Evolutionary conservation across 2,888 invertebrate species (phyloP).

Genomic region (Yponomeuta evonymella): DNA sequence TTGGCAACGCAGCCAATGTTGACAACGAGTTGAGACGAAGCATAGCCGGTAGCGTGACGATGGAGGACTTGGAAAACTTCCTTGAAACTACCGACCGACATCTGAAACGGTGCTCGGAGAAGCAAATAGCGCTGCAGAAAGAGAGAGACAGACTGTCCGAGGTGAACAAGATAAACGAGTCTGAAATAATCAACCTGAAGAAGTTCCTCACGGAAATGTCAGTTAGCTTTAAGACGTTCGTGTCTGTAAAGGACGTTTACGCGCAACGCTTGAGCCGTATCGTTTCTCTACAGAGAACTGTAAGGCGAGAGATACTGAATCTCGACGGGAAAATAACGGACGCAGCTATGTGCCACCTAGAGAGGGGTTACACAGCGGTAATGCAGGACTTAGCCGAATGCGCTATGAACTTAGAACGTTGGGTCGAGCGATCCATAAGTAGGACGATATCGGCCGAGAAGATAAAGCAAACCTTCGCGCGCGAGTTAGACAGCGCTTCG

Average conservation of each 20-base stretch:
- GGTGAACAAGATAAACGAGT: slow-evolving; percentile 60
- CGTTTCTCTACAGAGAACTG: slow-evolving; percentile 56
- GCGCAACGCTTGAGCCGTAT: slow-evolving; percentile 53
- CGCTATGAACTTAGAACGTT: slow-evolving; percentile 56
- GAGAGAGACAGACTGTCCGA: slow-evolving; percentile 57
- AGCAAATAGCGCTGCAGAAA: slow-evolving; percentile 51
- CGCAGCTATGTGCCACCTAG: slow-evolving; percentile 47
- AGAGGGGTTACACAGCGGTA: slow-evolving; percentile 55
- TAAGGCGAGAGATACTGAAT: slow-evolving; percentile 55
- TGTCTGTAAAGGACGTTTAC: slow-evolving; percentile 56
- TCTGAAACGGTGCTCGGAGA: slow-evolving; percentile 55
- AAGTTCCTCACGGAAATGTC: slow-evolving; percentile 62
- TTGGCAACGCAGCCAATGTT: slow-evolving; percentile 47
- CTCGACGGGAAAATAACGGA: slow-evolving; percentile 48
- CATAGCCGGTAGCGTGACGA: slow-evolving; percentile 54
- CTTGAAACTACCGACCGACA: slow-evolving; percentile 65
- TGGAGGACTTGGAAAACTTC: slow-evolving; percentile 67
- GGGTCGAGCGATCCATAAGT: slow-evolving; percentile 55
- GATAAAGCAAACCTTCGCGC: slow-evolving; percentile 56
- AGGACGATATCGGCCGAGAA: slow-evolving; percentile 54
- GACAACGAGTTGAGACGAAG: slow-evolving; percentile 53
- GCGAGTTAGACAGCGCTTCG: slow-evolving; percentile 43
- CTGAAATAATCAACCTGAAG: slow-evolving; percentile 58
- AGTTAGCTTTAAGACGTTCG: slow-evolving; percentile 56
- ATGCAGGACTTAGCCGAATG: slow-evolving; percentile 62